A percentile compares a stretch with the other conserved stretches of the same genome.
phyloP scores from a whole-genome alignment of 2,888 invertebrate genomes.

The Pardosa pseudoannulata region DNA sequence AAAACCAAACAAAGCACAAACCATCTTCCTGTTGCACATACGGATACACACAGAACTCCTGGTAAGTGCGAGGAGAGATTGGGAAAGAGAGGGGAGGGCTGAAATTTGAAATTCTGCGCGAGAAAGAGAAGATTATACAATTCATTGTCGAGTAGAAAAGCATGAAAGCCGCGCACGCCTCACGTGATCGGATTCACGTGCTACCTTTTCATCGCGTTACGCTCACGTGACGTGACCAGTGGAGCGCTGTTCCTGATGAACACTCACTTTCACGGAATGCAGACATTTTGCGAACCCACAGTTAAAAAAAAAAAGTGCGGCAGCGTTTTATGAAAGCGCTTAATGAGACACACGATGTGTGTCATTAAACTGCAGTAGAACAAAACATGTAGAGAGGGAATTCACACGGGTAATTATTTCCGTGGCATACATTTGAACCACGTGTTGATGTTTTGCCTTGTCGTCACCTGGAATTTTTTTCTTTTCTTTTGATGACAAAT shows the following conservation, averaged over 20 bases:
- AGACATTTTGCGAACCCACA: not conserved
- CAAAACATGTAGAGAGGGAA: not conserved
- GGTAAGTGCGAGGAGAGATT: too few species aligned
- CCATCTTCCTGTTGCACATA: too few species aligned
- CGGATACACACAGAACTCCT: too few species aligned
- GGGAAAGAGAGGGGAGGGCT: too few species aligned
- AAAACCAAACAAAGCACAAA: too few species aligned
- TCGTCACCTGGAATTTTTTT: too few species aligned
- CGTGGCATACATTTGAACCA: not conserved
- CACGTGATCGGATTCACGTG: slow-evolving; percentile 8
- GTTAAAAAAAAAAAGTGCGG: not conserved
- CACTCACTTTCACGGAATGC: slow-evolving; percentile 13
- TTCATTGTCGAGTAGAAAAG: not conserved
- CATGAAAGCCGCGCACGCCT: not conserved
- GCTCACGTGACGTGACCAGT: slow-evolving; percentile 11
- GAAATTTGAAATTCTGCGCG: slow-evolving; percentile 1
- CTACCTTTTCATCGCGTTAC: slow-evolving; percentile 7
- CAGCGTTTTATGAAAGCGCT: not conserved
- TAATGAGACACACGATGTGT: not conserved
- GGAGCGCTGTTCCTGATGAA: slow-evolving; percentile 15
- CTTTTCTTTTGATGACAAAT: too few species aligned
- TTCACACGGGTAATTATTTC: not conserved
- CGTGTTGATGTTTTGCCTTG: not conserved
- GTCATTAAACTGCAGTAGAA: not conserved
- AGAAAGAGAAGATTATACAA: not conserved